Evolutionary conservation across 2,888 invertebrate species (phyloP), one percentile per base, ranked within the genome.

Genomic region (Hemithea aestivaria): DNA sequence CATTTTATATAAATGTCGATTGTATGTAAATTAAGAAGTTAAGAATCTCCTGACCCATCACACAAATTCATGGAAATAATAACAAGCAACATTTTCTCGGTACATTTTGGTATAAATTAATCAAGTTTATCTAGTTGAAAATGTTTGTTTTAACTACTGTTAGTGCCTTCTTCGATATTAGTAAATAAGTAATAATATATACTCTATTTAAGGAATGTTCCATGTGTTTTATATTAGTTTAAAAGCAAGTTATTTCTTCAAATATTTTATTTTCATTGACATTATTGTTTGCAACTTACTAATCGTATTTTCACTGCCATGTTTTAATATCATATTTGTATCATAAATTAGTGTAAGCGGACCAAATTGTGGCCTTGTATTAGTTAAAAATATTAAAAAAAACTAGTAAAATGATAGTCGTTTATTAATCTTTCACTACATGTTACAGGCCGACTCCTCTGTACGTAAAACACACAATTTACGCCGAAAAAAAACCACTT

Each of bases 361-460:
- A 66, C 62, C 41, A 44, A 43, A 39, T 20, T 8, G 46, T 35
- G 53, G 45, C 48, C 50, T 46, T 48, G 53, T 28, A 35, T 35
- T 27, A 30, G 21, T 33, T 37, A 56, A 57, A 40, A 53, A 62
- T 53, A 56, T 58, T 59, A 42, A 54, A 58, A 67, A 61, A 57
- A 42, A 53, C 37, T 45, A 35, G 43, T 49, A 24, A 51, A 58
- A 32, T 39, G 70, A 50, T 61, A 57, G 49, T 66, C 47, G 56
- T 74, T 74, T 73, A 73, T 67, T 73, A 50, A 56, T 43, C 44
- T 61, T 68, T 60, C 53, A 66, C 63, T 67, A 64, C 57, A 66
- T 57, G 50, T 45, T 10, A 31, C 20, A 36, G 28, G 48, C 52
- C 51, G 55, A 58, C 53, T 53, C 56, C 64, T 65, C 66, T 50